These are phyloP conservation scores for Albula goreensis DNA, from an alignment of 2,113 vertebrate species.

Conservation along the genomic window DNA sequence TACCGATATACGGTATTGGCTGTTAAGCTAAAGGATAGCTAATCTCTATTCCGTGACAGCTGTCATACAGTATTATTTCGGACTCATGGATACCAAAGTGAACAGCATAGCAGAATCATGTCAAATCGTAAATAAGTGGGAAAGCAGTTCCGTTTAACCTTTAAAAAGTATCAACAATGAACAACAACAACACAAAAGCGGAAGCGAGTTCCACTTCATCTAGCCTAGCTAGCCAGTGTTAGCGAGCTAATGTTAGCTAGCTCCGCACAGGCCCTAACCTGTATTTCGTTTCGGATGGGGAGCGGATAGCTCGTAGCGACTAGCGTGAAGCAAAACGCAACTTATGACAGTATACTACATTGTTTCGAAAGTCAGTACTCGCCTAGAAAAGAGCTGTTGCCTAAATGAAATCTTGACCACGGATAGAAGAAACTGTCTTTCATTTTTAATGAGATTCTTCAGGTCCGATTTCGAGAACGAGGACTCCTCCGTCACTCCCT, in stretches of 20 bases:
- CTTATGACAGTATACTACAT: neutral
- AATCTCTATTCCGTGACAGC: constrained; percentile 4
- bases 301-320: neutral
- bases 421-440: constrained; percentile 9
- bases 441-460: constrained; percentile 16
- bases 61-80: constrained; percentile 8
- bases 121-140: neutral
- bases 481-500: neutral
- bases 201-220: neutral
- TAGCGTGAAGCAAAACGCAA: constrained; percentile 9
- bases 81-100: neutral
- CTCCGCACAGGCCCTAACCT: constrained; percentile 8
- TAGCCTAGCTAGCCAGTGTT: neutral
- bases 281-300: neutral
- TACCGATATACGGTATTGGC: neutral
- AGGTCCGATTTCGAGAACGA: constrained; percentile 5
- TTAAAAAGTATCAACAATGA: neutral
- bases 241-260: neutral
- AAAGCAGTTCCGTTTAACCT: neutral
- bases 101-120: neutral
- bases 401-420: neutral
- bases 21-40: neutral
- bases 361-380: neutral
- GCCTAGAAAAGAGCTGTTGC: neutral
- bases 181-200: constrained; percentile 2